phyloP scores from a whole-genome alignment of 2,113 vertebrate genomes.

The Pseudorectes ferrugineus region DNA sequence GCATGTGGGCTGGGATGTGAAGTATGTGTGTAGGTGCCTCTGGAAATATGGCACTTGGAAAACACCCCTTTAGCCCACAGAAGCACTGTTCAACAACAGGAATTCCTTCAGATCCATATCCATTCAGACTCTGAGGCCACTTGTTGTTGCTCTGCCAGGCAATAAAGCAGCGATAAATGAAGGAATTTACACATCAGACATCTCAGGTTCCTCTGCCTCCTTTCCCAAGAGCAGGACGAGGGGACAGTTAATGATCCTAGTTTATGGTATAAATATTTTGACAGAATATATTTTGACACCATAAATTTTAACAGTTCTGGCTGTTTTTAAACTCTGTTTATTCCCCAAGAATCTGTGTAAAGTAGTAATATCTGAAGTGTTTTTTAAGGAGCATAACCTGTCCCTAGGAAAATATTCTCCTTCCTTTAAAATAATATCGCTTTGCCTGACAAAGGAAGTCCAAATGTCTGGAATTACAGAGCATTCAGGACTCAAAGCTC shows the following conservation, averaged over 20 bases:
- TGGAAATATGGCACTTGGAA: conserved; percentile 33
- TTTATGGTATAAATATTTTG: conserved; percentile 40
- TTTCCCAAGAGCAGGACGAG: conserved; percentile 3
- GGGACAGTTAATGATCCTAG: neutral
- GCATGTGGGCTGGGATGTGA: conserved; percentile 17
- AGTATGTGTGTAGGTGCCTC: conserved; percentile 34
- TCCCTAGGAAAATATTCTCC: conserved; percentile 1
- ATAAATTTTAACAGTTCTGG: conserved; percentile 40
- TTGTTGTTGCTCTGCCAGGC: conserved; percentile 28
- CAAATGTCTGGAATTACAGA: neutral
- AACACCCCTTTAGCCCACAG: conserved; percentile 23
- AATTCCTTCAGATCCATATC: conserved; percentile 9
- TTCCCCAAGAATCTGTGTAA: neutral
- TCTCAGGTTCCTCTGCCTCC: conserved; percentile 10
- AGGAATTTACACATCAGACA: conserved; percentile 36
- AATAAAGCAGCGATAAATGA: conserved; percentile 5
- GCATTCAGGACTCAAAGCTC: neutral
- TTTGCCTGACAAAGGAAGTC: neutral
- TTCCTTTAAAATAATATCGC: neutral
- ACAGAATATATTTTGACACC: conserved; percentile 44
- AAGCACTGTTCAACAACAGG: neutral
- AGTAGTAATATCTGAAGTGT: conserved; percentile 37
- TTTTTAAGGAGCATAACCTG: conserved; percentile 33
- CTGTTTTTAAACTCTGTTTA: conserved; percentile 8
- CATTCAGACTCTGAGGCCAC: conserved; percentile 13